These are phyloP conservation scores for Camarhynchus parvulus DNA, from an alignment of 2,113 vertebrate genomes.

Conservation along the genomic window DNA sequence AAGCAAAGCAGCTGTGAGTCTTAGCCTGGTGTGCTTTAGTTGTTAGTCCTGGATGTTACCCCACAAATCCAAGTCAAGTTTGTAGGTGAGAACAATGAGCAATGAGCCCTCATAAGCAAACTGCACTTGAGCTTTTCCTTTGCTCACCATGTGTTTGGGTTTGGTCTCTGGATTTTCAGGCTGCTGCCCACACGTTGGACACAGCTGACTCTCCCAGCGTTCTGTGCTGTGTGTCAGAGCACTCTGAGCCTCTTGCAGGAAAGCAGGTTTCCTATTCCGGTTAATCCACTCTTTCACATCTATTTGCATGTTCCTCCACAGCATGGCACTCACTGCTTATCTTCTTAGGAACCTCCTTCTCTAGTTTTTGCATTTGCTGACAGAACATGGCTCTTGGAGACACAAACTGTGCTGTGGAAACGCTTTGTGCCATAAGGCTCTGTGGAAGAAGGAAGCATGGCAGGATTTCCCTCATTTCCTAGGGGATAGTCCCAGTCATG, in stretches of 20 bases:
- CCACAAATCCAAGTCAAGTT: neutral
- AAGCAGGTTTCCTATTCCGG: constrained; percentile 13
- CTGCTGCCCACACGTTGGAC: neutral
- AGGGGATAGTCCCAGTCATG: neutral
- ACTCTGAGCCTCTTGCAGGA: neutral
- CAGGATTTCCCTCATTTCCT: neutral
- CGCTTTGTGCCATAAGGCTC: neutral
- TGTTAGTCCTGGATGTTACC: neutral
- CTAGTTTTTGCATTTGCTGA: neutral
- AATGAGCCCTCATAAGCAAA: neutral
- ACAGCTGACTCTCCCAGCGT: neutral
- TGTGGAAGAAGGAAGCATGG: neutral
- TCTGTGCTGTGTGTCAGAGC: neutral
- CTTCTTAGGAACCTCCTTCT: neutral
- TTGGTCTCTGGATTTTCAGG: neutral
- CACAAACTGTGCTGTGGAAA: neutral
- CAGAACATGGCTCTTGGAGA: neutral
- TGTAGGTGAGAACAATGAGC: neutral
- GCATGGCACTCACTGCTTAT: neutral
- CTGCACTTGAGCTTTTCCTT: neutral
- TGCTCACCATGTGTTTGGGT: neutral
- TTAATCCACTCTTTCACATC: constrained; percentile 24
- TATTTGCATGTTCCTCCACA: constrained; percentile 10
- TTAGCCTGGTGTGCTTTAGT: neutral
- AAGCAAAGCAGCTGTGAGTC: neutral